A percentile compares a stretch with the other conserved stretches of the same genome.
Conservation (phyloP, 2,113 vertebrate genomes). For the Plotosus lineatus region DNA sequence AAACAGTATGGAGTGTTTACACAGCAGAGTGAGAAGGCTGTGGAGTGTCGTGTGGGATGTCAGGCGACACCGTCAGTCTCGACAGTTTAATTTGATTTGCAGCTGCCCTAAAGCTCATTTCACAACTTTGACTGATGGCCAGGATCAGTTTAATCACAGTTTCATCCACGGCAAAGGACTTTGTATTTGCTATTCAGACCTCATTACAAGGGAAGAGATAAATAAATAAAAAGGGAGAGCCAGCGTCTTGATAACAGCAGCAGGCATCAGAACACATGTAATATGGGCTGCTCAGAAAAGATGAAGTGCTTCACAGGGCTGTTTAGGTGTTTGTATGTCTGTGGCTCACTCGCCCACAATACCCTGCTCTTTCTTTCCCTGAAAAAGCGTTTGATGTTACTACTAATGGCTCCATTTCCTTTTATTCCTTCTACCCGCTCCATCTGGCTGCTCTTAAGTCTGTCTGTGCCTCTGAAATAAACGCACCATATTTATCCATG, state of each 20-base stretch:
- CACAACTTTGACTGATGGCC: conserved; percentile 49
- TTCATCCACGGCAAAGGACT: conserved; percentile 30
- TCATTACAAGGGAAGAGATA: conserved; percentile 49
- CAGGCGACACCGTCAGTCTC: conserved; percentile 42
- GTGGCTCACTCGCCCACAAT: conserved; percentile 33
- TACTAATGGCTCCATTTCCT: conserved; percentile 49
- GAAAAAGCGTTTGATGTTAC: conserved; percentile 48
- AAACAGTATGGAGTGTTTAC: conserved; percentile 6
- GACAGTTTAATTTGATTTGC: conserved; percentile 52
- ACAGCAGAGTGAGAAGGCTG: background rate
- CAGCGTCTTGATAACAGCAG: conserved; percentile 41
- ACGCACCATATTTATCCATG: conserved; percentile 36
- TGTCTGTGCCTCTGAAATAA: conserved; percentile 47
- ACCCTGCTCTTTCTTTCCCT: conserved; percentile 16
- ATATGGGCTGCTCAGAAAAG: conserved; percentile 32
- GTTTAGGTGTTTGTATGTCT: conserved; percentile 49
- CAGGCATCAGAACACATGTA: conserved; percentile 42
- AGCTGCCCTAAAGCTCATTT: conserved; percentile 45
- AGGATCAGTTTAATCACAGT: conserved; percentile 53
- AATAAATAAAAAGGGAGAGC: conserved; percentile 45
- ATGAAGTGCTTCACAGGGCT: conserved; percentile 47
- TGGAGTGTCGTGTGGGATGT: conserved; percentile 1
- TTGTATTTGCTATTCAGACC: conserved; percentile 47
- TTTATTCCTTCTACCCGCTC: conserved; percentile 40
- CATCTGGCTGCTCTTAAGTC: conserved; percentile 42